These are phyloP conservation scores for Oncorhynchus mykiss DNA, from an alignment of 2,113 vertebrate species.

Conservation along the genomic window DNA sequence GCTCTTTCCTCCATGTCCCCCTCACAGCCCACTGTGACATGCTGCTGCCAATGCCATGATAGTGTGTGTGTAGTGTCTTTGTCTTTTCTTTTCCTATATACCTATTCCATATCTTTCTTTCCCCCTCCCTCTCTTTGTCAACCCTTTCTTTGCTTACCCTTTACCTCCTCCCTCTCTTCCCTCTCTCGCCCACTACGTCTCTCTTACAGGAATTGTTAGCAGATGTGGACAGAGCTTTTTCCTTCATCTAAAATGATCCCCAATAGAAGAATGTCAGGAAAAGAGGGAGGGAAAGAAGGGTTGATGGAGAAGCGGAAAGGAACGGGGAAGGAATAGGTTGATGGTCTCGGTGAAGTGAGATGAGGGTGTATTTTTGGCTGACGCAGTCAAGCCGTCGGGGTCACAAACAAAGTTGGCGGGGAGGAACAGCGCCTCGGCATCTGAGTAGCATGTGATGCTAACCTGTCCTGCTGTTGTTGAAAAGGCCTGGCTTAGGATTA, in stretches of 20 bases:
- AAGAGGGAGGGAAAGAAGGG: conserved; percentile 18
- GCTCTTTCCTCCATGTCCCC: conserved; percentile 51
- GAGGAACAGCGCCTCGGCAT: background rate
- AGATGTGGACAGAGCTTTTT: conserved; percentile 64
- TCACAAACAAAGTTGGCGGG: conserved; percentile 5
- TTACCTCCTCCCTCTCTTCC: conserved; percentile 19
- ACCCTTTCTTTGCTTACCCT: background rate
- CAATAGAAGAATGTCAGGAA: conserved; percentile 72
- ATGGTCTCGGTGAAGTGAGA: conserved; percentile 41
- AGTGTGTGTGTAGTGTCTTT: background rate
- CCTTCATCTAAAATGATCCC: conserved; percentile 68
- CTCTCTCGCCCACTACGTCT: conserved; percentile 26
- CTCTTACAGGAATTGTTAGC: conserved; percentile 55
- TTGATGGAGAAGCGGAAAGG: background rate
- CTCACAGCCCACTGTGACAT: conserved; percentile 44
- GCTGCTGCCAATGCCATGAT: conserved; percentile 37
- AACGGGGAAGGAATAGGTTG: conserved; percentile 44
- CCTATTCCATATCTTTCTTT: background rate
- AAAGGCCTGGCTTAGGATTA: background rate
- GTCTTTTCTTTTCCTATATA: background rate
- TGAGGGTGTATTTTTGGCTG: conserved; percentile 57
- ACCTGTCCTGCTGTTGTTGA: background rate
- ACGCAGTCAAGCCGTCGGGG: conserved; percentile 44
- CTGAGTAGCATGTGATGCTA: background rate
- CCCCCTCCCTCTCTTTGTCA: background rate